Base-by-base conservation (phyloP, 2,797 vertebrate species). In the Mormyrus proboscirostris region DNA sequence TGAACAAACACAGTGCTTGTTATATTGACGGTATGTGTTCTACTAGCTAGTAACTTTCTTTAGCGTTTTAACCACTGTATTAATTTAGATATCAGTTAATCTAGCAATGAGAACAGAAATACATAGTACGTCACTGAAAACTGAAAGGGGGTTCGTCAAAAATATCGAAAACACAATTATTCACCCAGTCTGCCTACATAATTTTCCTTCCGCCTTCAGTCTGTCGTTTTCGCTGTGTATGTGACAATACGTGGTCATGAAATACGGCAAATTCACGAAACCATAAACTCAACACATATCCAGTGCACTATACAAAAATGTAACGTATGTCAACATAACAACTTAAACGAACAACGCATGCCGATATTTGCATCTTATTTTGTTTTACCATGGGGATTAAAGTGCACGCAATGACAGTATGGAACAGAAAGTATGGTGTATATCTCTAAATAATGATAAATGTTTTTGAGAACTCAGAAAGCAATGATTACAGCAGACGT, bases 131-230 rank as follows among this genome's bases (percentile, higher is more conserved):
- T 14, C n/a, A 88, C 5, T 41, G 14, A 29, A 25, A 51, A 53
- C 4, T 53, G 10, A 51, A n/a, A 33, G 12, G 44, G 5, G 16
- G 29, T 76, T 88, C 47, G 25, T 88, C 14, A 85, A 41, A 85
- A 89, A 89, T 62, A 85, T 50, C 84, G 51, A 89, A 89, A 89
- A 87, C 82, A 89, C 29, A 69, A 47, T 16, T 59, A 59, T 86
- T 86, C 84, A 90, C 89, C 86, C 55, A 25, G 89, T n/a, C 86
- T 82, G 44, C 89, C 86, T 83, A 90, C 86, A 83, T 51, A 41
- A 84, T 88, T 90, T 88, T 90, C 87, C 89, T 88, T 90, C 87
- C 87, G 87, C 76, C 79, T 88, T 84, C 57, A 83, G 69, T 82
- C 33, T 79, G 10, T 76, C 53, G 55, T 82, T 90, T 88, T 88